Evolutionary conservation across 2,113 vertebrate species (phyloP).

Genomic region (Chelonoidis abingdonii): DNA sequence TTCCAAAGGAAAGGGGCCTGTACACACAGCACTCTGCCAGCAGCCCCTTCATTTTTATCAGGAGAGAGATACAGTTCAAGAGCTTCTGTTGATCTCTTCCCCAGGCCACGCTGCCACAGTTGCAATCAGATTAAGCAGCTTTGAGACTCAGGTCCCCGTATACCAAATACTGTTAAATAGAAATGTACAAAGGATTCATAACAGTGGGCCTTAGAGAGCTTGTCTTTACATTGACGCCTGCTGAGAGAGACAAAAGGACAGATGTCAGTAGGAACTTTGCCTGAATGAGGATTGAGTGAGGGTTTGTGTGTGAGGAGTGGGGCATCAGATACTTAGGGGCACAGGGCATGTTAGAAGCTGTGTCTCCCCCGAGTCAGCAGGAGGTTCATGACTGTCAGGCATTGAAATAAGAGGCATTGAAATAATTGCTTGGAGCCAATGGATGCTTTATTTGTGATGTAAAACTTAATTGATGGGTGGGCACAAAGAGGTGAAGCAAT

Average conservation of each 20-base stretch:
- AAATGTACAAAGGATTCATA: slow-evolving; percentile 1
- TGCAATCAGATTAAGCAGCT: background rate
- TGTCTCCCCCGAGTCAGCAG: background rate
- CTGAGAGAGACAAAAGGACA: background rate
- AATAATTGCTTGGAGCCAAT: slow-evolving; percentile 37
- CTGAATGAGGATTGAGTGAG: slow-evolving; percentile 41
- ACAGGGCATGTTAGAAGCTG: slow-evolving; percentile 18
- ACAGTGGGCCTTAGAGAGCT: background rate
- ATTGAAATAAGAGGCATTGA: slow-evolving; percentile 38
- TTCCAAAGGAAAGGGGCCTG: background rate
- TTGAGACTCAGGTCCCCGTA: background rate
- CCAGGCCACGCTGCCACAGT: background rate
- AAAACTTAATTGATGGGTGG: slow-evolving; percentile 33
- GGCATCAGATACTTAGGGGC: background rate
- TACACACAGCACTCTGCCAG: background rate
- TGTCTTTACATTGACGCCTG: background rate
- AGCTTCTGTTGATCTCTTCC: background rate
- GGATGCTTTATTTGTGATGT: slow-evolving; percentile 41
- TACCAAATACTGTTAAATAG: background rate
- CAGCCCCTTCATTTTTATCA: background rate
- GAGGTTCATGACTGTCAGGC: slow-evolving; percentile 28
- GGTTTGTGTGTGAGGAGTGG: background rate
- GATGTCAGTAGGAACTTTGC: slow-evolving; percentile 29
- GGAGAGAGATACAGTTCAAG: background rate
- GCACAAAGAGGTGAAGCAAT: slow-evolving; percentile 63